Percentiles rank a stretch among this genome's conserved stretches.
phyloP scores from a whole-genome alignment of 2,888 invertebrate species.

The Caenorhabditis doughertyi region DNA sequence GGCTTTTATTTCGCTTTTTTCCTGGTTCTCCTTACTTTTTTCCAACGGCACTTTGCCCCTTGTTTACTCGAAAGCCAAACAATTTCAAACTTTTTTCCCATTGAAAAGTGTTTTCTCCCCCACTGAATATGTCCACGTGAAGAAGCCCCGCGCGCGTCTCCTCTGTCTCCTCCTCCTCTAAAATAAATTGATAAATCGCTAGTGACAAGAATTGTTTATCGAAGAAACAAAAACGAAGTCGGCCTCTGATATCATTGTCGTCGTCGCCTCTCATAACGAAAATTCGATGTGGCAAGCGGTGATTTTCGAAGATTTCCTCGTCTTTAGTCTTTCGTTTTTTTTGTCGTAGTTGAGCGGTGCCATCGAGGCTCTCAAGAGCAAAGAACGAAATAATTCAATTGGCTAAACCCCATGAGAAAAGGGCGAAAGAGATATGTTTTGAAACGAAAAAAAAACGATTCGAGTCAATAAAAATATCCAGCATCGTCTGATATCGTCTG shows the following conservation, averaged over 20 bases:
- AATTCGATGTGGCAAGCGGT: conserved; percentile 9
- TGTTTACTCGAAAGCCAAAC: conserved; percentile 14
- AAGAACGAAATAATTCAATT: conserved; percentile 9
- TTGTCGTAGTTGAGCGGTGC: too few species aligned
- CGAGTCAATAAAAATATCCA: conserved; percentile 3
- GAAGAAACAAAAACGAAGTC: too few species aligned
- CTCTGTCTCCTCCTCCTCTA: too few species aligned
- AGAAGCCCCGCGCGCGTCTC: not conserved
- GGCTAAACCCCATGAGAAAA: too few species aligned
- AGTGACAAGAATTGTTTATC: conserved; percentile 43
- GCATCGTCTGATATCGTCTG: conserved; percentile 14
- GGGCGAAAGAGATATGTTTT: conserved; percentile 8
- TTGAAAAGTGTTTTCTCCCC: not conserved
- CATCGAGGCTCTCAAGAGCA: conserved; percentile 19
- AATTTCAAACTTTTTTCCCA: not conserved
- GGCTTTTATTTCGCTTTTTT: conserved; percentile 15
- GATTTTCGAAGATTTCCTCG: conserved; percentile 10
- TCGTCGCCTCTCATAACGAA: not conserved
- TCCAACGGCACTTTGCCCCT: too few species aligned
- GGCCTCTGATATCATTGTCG: conserved; percentile 11
- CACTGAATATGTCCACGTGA: conserved; percentile 19
- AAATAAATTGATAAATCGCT: conserved; percentile 37
- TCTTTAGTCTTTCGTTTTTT: not conserved
- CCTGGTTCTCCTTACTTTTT: not conserved
- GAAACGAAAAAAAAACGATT: not conserved